Base-by-base conservation (phyloP, 1,140 invertebrate genomes). In the Drosophila oshimai region DNA sequence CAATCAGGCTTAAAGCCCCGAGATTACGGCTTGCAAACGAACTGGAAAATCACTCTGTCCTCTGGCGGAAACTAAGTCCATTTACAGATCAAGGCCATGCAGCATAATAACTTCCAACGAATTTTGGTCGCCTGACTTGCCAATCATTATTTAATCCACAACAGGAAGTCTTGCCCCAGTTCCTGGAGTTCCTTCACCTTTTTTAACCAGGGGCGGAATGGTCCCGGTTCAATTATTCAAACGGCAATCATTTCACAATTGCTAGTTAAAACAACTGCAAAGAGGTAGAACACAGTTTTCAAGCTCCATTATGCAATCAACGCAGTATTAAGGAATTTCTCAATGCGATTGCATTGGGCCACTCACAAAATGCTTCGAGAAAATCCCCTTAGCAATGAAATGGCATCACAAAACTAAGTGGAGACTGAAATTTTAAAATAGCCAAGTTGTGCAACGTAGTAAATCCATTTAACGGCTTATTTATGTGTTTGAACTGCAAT, bases 161-260 rank as follows among this genome's bases (percentile, higher is more conserved):
- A 37, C 4, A 3, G 18, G 18, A 64, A 64, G 26, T 39, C 29
- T 10, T 29, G n/a, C 4, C 20, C 31, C 5, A 12, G 2, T 28
- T 10, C 10, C 3, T 6, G 3, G 2, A 31, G 61, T 65, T 65
- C 61, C 31, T 65, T 65, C 20, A 65, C 61, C 61, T 64, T 15
- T 64, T 13, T 17, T 20, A 22, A 15, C 12, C 12, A 47, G 22
- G 6, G 18, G 1, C n/a, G 7, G 6, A 42, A 28, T 36, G 5
- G 6, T 64, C 26, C 58, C 44, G 33, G 33, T 50, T 50, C 26
- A 65, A 65, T 65, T 64, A 65, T 65, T 65, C 33, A 65, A 49
- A 49, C 24, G 26, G 33, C 57, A 64, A 65, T 39, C 58, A 65
- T 49, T 65, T 29, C 15, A 18, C 42, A 64, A 64, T 64, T 61